Conservation (phyloP, 35 echinoderm and acorn worm genomes). For the Nesometra sesokonis region DNA sequence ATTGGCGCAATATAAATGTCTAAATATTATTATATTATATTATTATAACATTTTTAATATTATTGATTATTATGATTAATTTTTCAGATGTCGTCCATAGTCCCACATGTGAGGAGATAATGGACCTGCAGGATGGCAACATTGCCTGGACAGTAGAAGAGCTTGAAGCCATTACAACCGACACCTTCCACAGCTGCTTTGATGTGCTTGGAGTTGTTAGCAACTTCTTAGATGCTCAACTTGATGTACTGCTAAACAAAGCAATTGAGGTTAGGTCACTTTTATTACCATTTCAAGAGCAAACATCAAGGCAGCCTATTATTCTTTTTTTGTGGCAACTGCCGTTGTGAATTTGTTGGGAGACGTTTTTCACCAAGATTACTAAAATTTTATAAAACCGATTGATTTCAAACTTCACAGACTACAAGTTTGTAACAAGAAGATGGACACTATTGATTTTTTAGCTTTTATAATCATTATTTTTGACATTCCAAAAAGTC, state of each 20-base stretch:
- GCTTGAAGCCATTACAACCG: conserved; percentile 2
- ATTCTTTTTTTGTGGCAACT: neutral
- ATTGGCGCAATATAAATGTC: no score
- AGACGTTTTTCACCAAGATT: no score
- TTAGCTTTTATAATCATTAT: no score
- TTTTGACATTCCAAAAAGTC: no score
- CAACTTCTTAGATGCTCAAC: conserved; percentile 8
- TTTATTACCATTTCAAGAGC: neutral
- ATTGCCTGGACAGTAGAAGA: conserved; percentile 41
- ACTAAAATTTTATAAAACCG: no score
- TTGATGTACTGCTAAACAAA: conserved; percentile 13
- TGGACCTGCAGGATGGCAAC: conserved; percentile 20
- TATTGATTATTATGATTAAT: no score
- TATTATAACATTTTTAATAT: no score
- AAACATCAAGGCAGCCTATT: neutral
- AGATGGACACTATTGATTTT: no score
- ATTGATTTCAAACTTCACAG: no score
- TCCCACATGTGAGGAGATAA: conserved; percentile 33
- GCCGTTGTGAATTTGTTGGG: no score
- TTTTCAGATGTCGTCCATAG: neutral
- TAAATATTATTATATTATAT: no score
- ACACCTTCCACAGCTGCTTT: conserved; percentile 20
- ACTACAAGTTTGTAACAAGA: no score
- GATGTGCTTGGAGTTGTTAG: conserved; percentile 15
- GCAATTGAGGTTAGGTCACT: conserved; percentile 10